phyloP scores from a whole-genome alignment of 2,888 invertebrate species.

The Zhengitettix transpicula region DNA sequence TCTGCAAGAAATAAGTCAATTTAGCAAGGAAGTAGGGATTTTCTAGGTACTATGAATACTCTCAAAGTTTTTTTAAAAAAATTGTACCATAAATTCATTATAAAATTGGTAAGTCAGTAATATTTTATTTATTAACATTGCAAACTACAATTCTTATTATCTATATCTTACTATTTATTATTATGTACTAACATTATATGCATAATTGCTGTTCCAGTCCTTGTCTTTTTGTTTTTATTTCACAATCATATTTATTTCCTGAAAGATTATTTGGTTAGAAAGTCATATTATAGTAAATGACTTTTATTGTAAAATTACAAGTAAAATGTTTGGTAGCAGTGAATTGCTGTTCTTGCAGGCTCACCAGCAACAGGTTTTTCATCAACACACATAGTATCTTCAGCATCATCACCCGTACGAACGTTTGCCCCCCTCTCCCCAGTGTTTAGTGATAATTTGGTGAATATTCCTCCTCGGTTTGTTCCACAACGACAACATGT shows the following conservation, averaged over 20 bases:
- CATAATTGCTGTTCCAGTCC: neutral
- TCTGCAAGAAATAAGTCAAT: too few relatives aligned
- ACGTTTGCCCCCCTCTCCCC: slow-evolving; percentile 5
- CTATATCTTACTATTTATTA: neutral
- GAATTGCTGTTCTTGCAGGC: neutral
- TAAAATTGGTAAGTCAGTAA: too few relatives aligned
- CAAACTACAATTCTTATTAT: neutral
- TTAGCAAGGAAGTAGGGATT: too few relatives aligned
- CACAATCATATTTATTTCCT: neutral
- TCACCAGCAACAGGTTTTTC: neutral
- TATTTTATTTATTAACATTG: neutral
- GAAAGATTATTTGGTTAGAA: neutral
- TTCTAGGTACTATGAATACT: too few relatives aligned
- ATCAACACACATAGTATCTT: slow-evolving; percentile 4
- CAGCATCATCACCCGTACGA: slow-evolving; percentile 3
- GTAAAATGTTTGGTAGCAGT: neutral
- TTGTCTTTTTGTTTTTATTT: neutral
- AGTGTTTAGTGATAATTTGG: slow-evolving; percentile 1
- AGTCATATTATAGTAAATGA: neutral
- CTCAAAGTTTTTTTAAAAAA: too few relatives aligned
- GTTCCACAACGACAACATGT: slow-evolving; percentile 3
- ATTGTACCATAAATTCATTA: too few relatives aligned
- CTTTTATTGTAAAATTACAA: neutral
- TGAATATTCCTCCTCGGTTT: slow-evolving; percentile 8
- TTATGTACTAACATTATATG: neutral